Evolutionary conservation across 2,113 vertebrate species (phyloP).

Genomic region (Azemiops feae): DNA sequence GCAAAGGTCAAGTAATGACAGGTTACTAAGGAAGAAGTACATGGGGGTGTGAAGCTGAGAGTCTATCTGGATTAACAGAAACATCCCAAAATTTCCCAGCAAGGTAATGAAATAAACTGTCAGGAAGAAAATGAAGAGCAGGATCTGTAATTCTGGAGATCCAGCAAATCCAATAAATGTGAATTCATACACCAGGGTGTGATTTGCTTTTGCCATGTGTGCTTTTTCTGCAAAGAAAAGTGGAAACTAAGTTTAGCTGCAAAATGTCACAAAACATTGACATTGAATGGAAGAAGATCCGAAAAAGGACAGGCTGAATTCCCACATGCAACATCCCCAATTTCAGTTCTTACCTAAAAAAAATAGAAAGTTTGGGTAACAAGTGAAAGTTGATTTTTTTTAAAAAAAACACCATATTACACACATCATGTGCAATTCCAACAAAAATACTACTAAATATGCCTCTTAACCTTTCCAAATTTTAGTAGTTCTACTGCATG

Average conservation of each 20-base stretch:
- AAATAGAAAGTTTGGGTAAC: background rate
- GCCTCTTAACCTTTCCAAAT: background rate
- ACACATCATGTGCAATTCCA: background rate
- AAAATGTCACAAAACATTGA: background rate
- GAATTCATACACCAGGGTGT: background rate
- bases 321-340: background rate
- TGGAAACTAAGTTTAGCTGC: background rate
- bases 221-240: background rate
- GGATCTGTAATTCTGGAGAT: background rate
- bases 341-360: background rate
- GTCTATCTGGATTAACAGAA: slow-evolving; percentile 43
- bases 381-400: background rate
- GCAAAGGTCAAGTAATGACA: slow-evolving; percentile 56
- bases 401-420: background rate
- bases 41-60: slow-evolving; percentile 44
- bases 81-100: slow-evolving; percentile 44
- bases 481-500: background rate
- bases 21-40: slow-evolving; percentile 57
- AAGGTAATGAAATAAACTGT: slow-evolving; percentile 23
- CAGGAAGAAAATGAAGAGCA: slow-evolving; percentile 47
- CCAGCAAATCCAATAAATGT: background rate
- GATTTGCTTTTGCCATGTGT: background rate
- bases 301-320: background rate
- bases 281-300: background rate
- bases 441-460: background rate